A percentile compares a stretch with the other conserved stretches of the same genome.
phyloP scores from a whole-genome alignment of 2,113 vertebrate species.

The Scophthalmus maximus region DNA sequence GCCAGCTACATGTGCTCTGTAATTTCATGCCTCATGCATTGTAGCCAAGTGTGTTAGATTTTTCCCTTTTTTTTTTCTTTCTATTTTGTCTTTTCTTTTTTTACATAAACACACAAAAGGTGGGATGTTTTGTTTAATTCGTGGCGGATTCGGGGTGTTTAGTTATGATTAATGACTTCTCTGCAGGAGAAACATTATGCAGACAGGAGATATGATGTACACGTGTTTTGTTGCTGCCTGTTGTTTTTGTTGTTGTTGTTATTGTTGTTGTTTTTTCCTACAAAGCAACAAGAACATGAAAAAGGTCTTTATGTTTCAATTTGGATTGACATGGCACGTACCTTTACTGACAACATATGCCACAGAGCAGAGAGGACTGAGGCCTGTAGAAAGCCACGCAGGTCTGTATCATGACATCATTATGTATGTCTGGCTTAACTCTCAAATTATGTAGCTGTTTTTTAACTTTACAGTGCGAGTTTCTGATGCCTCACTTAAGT shows the following conservation, averaged over 20 bases:
- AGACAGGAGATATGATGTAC: constrained; percentile 40
- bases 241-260: constrained; percentile 44
- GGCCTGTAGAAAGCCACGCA: not conserved
- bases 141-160: constrained; percentile 66
- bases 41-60: constrained; percentile 61
- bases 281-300: constrained; percentile 34
- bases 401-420: constrained; percentile 5
- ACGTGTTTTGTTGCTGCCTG: constrained; percentile 46
- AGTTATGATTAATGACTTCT: constrained; percentile 75
- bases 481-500: constrained; percentile 61
- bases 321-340: no score
- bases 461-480: constrained; percentile 31
- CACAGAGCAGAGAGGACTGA: no score
- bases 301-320: constrained; percentile 42
- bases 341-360: no score
- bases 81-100: constrained; percentile 32
- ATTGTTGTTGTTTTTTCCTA: constrained; percentile 34
- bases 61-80: constrained; percentile 19
- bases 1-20: constrained; percentile 72
- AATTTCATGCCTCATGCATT: constrained; percentile 62
- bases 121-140: constrained; percentile 73
- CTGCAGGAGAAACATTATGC: constrained; percentile 48
- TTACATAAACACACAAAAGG: constrained; percentile 68
- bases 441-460: constrained; percentile 10
- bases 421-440: constrained; percentile 13